Evolutionary conservation across 2,888 invertebrate species (phyloP), one percentile per base, ranked within the genome.

Genomic region (Lydus trimaculatus): DNA sequence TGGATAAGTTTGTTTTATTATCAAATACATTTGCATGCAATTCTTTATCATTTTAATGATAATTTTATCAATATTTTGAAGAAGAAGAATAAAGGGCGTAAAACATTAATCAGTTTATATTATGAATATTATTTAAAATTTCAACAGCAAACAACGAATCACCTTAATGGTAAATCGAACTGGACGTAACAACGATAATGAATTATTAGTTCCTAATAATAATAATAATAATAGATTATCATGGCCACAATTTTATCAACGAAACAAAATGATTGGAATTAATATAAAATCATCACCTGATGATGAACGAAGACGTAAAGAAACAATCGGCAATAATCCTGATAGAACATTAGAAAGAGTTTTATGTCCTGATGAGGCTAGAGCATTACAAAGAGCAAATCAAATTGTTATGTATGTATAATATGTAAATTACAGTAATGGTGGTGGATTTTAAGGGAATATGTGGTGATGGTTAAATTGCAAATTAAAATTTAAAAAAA

Each of bases 331-430:
- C 56, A 75, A 76, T 65, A 86, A 87, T 69, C 81, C 88, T 59
- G 82, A 84, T 73, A 86, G 88, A 13, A 82, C 81, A 39, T 86
- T 90, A 78, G 90, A 90, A 86, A 86, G 89, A 85, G 89, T 88
- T 71, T 85, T 89, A 85, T 88, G 87, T 84, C 90, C 91, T 83
- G 91, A 92, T 85, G 92, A 92, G 86, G 91, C 92, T 79, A 91
- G 92, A 85, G 94, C 93, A 81, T 91, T 94, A 90, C 93, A 93
- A 87, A 91, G 92, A 85, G 94, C 94, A 85, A 93, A 92, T 89
- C 93, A 93, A 87, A 94, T 94, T 86, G 93, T 94, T 86, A 93
- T 93, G 94, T 94, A 94, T 89, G 94, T 90, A 67, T 25, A 58
- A 28, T 31, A 25, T 62, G 28, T n/a, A n/a, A n/a, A 52, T 52